Evolutionary conservation across 2,113 vertebrate genomes (phyloP).

Genomic region (Lophotis ruficrista): DNA sequence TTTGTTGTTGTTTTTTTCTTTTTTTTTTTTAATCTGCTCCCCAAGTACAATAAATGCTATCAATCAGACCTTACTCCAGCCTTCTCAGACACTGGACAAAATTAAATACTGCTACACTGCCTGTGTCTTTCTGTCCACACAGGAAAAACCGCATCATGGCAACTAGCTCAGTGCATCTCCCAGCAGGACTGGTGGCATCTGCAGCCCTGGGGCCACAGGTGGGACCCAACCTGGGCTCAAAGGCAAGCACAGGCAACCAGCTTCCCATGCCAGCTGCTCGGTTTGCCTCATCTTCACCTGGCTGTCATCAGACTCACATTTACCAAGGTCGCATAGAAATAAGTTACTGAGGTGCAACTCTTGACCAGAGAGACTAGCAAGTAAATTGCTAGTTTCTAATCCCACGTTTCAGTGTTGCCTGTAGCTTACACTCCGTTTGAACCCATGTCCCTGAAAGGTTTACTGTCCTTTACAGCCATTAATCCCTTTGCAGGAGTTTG

Average conservation of each 20-base stretch:
- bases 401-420: neutral
- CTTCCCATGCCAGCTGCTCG: neutral
- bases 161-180: accelerated
- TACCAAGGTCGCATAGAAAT: neutral
- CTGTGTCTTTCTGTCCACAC: neutral
- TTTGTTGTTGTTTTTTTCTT: no score
- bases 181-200: accelerated
- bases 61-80: neutral
- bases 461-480: neutral
- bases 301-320: neutral
- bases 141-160: accelerated
- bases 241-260: accelerated
- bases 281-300: accelerated
- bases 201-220: accelerated
- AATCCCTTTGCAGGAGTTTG: neutral
- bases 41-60: neutral
- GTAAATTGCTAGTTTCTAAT: neutral
- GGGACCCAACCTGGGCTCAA: accelerated
- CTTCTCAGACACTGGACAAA: neutral
- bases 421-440: neutral
- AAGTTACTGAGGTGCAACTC: neutral
- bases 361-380: neutral
- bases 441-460: neutral
- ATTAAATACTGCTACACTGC: neutral
- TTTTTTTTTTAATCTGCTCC: neutral